Conservation (phyloP, 2,797 vertebrate genomes). For the Acanthis flammea region DNA sequence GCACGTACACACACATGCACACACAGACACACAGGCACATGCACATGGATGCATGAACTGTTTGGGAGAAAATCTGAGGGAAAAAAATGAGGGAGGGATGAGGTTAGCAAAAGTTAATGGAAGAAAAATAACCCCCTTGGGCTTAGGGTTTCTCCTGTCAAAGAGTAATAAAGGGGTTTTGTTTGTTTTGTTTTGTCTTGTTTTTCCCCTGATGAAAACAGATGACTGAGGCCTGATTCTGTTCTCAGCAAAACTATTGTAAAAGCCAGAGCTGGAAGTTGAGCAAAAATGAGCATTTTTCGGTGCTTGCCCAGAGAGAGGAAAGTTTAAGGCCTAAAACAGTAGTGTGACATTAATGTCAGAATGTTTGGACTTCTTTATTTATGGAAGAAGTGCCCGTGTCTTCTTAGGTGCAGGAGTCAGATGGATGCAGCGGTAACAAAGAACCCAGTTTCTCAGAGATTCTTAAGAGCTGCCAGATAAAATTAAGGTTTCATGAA, state of each 20-base stretch:
- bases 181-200: conserved; percentile 53
- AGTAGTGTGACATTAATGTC: neutral
- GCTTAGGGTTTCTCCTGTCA: neutral
- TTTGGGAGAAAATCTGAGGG: conserved; percentile 7
- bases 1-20: neutral
- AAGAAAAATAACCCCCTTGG: conserved; percentile 38
- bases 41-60: neutral
- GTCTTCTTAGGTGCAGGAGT: conserved; percentile 42
- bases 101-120: conserved; percentile 40
- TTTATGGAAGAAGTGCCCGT: neutral
- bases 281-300: neutral
- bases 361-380: conserved; percentile 16
- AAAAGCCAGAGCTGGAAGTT: neutral
- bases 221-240: neutral
- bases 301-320: neutral
- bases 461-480: conserved; percentile 59
- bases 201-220: neutral
- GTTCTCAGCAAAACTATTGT: neutral
- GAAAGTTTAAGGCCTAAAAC: neutral
- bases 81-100: conserved; percentile 17
- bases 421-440: neutral
- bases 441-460: conserved; percentile 49
- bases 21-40: neutral
- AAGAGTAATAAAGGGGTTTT: conserved; percentile 41
- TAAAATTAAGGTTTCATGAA: conserved; percentile 66